Evolutionary conservation across 1,140 invertebrate genomes (phyloP).

Genomic region (Pararge aegeria): DNA sequence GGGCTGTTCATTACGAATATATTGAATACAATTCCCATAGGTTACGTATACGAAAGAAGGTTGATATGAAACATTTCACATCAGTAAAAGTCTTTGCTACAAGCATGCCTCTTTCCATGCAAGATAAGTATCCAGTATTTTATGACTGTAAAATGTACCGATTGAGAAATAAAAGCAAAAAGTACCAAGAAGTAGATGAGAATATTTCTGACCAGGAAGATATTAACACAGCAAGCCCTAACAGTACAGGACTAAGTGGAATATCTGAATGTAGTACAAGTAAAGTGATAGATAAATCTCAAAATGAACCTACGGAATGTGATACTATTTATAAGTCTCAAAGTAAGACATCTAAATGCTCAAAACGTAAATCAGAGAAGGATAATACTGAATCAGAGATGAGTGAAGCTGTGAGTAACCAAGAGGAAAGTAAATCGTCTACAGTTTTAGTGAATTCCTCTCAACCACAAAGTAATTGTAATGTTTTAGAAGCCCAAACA

Average conservation of each 20-base stretch:
- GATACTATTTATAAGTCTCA: background rate
- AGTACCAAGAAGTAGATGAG: background rate
- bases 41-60: constrained; percentile 51
- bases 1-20: constrained; percentile 41
- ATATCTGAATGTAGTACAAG: background rate
- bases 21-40: constrained; percentile 44
- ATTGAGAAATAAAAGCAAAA: constrained; percentile 27
- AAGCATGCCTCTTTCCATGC: constrained; percentile 41
- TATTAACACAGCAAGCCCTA: background rate
- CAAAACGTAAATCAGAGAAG: background rate
- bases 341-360: background rate
- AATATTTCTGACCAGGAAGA: background rate
- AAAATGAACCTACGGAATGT: background rate
- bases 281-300: no score
- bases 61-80: constrained; percentile 55
- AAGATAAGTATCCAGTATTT: constrained; percentile 60
- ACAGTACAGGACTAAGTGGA: no score
- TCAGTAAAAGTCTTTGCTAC: constrained; percentile 55
- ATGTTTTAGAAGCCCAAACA: background rate
- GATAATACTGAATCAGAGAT: background rate
- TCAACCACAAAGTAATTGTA: background rate
- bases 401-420: no score
- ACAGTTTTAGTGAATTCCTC: background rate
- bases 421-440: no score
- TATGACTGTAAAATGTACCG: constrained; percentile 56